A percentile compares a stretch with the other conserved stretches of the same genome.
phyloP scores from a whole-genome alignment of 2,113 vertebrate species.

The Equus przewalskii region DNA sequence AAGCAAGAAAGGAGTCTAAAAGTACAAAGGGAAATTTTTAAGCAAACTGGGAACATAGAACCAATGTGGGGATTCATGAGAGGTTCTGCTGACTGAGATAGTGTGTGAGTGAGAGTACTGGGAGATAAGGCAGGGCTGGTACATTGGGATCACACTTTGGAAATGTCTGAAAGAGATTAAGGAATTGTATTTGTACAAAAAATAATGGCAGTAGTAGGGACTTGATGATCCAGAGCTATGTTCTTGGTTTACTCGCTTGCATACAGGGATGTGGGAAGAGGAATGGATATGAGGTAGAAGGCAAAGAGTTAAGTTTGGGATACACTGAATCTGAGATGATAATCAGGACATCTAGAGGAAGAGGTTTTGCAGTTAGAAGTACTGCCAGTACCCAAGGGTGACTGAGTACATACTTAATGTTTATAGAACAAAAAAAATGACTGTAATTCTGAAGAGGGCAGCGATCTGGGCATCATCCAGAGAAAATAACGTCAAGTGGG shows the following conservation, averaged over 20 bases:
- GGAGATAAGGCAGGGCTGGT: background rate
- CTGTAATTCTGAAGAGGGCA: background rate
- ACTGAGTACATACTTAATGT: background rate
- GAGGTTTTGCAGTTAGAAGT: background rate
- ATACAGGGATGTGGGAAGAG: background rate
- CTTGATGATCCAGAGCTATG: background rate
- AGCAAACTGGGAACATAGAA: background rate
- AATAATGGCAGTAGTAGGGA: background rate
- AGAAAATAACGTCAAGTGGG: background rate
- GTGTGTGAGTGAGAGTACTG: background rate
- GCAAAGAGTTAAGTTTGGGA: background rate
- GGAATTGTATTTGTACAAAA: constrained; percentile 1
- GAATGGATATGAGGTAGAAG: background rate
- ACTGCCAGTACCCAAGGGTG: background rate
- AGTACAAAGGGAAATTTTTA: background rate
- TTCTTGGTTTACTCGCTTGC: background rate
- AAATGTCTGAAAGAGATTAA: background rate
- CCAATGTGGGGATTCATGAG: too few species aligned
- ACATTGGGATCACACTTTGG: background rate
- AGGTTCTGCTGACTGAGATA: background rate
- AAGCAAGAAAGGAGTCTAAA: background rate
- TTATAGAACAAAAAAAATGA: background rate
- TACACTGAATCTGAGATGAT: background rate
- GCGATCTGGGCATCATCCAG: background rate
- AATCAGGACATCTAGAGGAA: background rate